Percentiles rank a stretch among this genome's conserved stretches.
Conservation (phyloP, 2,888 invertebrate species). For the Eurytoma californica region DNA sequence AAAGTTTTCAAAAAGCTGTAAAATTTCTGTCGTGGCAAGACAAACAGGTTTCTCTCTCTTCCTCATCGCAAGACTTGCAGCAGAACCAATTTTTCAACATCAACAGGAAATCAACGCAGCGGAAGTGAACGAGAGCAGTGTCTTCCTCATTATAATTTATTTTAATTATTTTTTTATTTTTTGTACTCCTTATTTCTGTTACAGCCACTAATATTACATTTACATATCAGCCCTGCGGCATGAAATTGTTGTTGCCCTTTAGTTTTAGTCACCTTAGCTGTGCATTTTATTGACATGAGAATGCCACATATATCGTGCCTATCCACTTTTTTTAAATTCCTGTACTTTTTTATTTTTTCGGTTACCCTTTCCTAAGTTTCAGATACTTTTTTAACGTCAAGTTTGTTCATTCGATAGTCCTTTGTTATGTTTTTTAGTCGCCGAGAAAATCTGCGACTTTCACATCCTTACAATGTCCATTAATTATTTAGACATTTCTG, state of each 20-base stretch:
- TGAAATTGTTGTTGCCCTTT: conserved; percentile 73
- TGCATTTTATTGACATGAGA: conserved; percentile 74
- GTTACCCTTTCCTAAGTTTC: conserved; percentile 34
- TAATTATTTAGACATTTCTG: conserved; percentile 9
- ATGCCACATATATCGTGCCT: conserved; percentile 66
- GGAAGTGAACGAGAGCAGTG: not conserved
- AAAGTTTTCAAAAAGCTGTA: conserved; percentile 1
- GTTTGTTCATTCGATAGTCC: conserved; percentile 1
- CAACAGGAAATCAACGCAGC: not conserved
- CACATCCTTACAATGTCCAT: conserved; percentile 5
- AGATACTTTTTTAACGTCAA: conserved; percentile 7
- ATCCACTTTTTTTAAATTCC: conserved; percentile 40
- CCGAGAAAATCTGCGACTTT: conserved; percentile 21
- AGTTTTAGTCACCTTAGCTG: conserved; percentile 70
- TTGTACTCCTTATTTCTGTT: conserved; percentile 44
- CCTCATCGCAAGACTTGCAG: conserved; percentile 31
- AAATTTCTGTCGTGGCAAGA: conserved; percentile 19
- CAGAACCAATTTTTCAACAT: conserved; percentile 32
- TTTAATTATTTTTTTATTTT: conserved; percentile 26
- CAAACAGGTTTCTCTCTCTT: conserved; percentile 3
- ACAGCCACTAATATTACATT: conserved; percentile 56
- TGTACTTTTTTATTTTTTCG: conserved; percentile 52
- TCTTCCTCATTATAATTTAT: not conserved
- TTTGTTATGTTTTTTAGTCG: conserved; percentile 26
- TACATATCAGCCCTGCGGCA: conserved; percentile 71